Conservation (phyloP, 2,888 invertebrate species). For the Glaucopsyche alexis region DNA sequence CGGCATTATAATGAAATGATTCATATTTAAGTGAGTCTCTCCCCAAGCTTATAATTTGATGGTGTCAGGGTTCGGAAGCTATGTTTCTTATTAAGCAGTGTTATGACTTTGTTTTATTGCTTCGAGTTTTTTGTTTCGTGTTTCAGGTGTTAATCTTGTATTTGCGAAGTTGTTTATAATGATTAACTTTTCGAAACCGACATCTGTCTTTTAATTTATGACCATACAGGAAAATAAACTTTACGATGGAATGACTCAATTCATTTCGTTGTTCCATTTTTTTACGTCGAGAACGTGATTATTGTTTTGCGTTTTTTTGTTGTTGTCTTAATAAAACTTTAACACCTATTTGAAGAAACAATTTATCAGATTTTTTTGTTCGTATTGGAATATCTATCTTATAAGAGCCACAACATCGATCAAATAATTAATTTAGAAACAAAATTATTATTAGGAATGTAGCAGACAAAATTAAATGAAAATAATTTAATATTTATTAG, state of each 20-base stretch:
- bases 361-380: not conserved
- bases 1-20: slow-evolving; percentile 80
- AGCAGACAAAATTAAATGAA: not conserved
- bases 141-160: slow-evolving; percentile 35
- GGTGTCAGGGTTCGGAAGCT: slow-evolving; percentile 72
- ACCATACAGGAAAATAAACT: slow-evolving; percentile 4
- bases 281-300: slow-evolving; percentile 6
- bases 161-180: slow-evolving; percentile 32
- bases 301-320: not conserved
- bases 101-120: slow-evolving; percentile 59
- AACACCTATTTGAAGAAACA: not conserved
- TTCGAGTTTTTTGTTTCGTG: slow-evolving; percentile 33
- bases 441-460: too few relatives aligned
- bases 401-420: not conserved
- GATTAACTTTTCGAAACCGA: slow-evolving; percentile 31
- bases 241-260: slow-evolving; percentile 13
- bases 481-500: too few relatives aligned
- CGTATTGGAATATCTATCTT: not conserved
- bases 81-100: slow-evolving; percentile 78
- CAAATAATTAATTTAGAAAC: not conserved
- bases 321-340: slow-evolving; percentile 3
- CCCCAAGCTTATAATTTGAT: slow-evolving; percentile 70
- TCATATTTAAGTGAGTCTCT: slow-evolving; percentile 79
- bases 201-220: slow-evolving; percentile 28
- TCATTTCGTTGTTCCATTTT: slow-evolving; percentile 17